Evolutionary conservation across 2,888 invertebrate species (phyloP).

Genomic region (Mesorhabditis sp.): DNA sequence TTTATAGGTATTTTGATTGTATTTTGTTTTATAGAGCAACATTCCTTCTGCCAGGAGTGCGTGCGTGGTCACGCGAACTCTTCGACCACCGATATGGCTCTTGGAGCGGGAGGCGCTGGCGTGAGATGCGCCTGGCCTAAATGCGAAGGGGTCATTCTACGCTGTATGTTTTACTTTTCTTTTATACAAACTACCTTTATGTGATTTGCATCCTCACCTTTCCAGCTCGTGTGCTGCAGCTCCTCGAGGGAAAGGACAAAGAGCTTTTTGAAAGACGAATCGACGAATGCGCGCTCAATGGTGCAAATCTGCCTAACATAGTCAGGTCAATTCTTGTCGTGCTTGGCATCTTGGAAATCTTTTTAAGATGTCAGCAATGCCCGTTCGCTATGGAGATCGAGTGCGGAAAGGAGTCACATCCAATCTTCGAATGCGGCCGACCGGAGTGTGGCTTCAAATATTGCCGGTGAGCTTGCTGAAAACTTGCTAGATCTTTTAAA

Average conservation of each 20-base stretch:
- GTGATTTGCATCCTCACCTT: too few relatives aligned
- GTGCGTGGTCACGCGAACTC: neutral
- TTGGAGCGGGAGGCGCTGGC: constrained; percentile 3
- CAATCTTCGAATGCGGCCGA: neutral
- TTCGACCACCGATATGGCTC: neutral
- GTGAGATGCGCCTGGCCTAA: neutral
- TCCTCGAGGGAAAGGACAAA: neutral
- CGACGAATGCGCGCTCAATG: neutral
- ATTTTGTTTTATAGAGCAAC: neutral
- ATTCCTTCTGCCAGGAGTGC: neutral
- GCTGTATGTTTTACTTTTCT: neutral
- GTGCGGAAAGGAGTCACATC: neutral
- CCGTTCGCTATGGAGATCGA: neutral
- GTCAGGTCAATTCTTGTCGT: neutral
- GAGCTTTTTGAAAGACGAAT: constrained; percentile 1
- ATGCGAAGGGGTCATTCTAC: constrained; percentile 1
- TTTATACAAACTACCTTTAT: neutral
- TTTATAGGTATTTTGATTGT: too few relatives aligned
- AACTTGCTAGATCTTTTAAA: too few relatives aligned
- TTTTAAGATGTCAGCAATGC: constrained; percentile 6
- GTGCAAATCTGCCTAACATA: neutral
- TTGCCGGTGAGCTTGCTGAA: neutral
- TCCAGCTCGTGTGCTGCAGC: neutral
- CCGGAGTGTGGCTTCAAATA: neutral
- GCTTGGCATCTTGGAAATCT: neutral